These are phyloP conservation scores for Microcaecilia unicolor DNA, from an alignment of 2,797 vertebrate species.

Conservation along the genomic window DNA sequence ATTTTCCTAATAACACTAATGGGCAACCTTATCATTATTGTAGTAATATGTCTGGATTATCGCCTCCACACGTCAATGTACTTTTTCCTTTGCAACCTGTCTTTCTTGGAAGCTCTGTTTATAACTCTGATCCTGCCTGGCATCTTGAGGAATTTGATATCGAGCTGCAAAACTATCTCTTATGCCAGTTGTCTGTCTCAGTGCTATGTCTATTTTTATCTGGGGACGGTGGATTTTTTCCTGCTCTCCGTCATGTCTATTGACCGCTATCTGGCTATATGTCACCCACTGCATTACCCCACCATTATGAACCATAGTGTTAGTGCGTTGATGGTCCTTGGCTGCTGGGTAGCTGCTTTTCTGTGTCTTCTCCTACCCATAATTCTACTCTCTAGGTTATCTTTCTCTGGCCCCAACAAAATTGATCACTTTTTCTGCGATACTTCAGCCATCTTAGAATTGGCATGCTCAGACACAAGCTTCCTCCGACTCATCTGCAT, in stretches of 20 bases:
- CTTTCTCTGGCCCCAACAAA: conserved; percentile 5
- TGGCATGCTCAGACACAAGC: conserved; percentile 18
- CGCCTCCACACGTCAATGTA: conserved; percentile 29
- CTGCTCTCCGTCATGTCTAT: conserved; percentile 28
- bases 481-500: conserved; percentile 16
- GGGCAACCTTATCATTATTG: conserved; percentile 20
- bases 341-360: conserved; percentile 5
- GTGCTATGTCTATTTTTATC: conserved; percentile 14
- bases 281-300: conserved; percentile 24
- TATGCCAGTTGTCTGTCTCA: conserved; percentile 16
- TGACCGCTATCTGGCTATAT: conserved; percentile 24
- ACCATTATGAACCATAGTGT: conserved; percentile 20
- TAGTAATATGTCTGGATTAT: conserved; percentile 13
- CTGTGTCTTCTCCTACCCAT: not conserved
- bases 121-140: conserved; percentile 1
- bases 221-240: conserved; percentile 26
- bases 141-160: conserved; percentile 4
- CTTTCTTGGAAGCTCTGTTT: too few species aligned
- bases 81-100: conserved; percentile 1
- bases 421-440: conserved; percentile 34
- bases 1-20: conserved; percentile 16
- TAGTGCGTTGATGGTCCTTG: conserved; percentile 11
- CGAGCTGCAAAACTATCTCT: conserved; percentile 11
- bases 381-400: not conserved
- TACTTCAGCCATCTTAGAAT: conserved; percentile 20